A percentile compares a stretch with the other conserved stretches of the same genome.
phyloP scores from a whole-genome alignment of 2,113 vertebrate species.

The Trichechus manatus region DNA sequence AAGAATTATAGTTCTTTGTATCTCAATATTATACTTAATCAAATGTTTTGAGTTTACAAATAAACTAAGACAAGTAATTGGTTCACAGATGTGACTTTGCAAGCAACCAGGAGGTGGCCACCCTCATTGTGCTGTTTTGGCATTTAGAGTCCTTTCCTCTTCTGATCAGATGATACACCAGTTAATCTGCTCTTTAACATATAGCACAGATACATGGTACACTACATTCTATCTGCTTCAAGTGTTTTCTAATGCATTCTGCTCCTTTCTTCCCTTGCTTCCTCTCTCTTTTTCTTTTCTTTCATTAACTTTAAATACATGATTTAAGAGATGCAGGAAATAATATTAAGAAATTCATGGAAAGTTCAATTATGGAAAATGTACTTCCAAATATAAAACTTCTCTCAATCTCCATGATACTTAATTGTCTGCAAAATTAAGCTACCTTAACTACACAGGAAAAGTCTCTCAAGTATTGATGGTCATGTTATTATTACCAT shows the following conservation, averaged over 20 bases:
- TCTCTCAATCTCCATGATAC: background rate
- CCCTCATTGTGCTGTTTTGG: background rate
- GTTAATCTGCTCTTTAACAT: background rate
- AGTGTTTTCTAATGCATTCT: background rate
- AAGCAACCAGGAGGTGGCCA: background rate
- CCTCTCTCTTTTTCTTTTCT: background rate
- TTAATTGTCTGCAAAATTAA: constrained; percentile 22
- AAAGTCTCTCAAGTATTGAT: background rate
- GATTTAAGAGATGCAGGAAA: background rate
- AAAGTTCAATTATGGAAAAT: background rate
- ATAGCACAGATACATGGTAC: background rate
- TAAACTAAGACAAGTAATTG: background rate
- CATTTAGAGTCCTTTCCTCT: background rate
- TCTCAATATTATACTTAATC: background rate
- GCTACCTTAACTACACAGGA: background rate
- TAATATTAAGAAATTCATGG: constrained; percentile 34
- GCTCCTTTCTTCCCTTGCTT: background rate
- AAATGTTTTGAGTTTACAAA: background rate
- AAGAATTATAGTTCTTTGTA: background rate
- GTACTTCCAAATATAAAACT: background rate
- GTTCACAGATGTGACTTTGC: constrained; percentile 1
- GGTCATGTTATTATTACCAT: background rate
- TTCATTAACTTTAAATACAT: constrained; percentile 9
- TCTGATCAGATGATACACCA: background rate
- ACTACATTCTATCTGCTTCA: background rate